Base-by-base conservation (phyloP, 1,140 invertebrate species). In the Dendroctonus ponderosae region DNA sequence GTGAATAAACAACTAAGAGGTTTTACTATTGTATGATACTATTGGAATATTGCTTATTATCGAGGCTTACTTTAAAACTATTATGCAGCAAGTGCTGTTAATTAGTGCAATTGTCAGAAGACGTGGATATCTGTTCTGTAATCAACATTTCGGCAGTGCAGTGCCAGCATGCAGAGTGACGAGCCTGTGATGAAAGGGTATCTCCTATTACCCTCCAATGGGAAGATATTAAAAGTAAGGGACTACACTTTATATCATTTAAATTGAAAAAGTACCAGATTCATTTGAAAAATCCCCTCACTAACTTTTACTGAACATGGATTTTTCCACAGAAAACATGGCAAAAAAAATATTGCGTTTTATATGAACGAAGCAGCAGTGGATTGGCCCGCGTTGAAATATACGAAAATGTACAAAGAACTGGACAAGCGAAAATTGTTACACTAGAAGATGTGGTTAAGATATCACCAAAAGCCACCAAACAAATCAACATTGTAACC, bases 391-490 rank as follows among this genome's bases (percentile, higher is more conserved):
- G 92, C 51, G 79, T 93, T 41, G 92, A 94, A 82, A 86, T 93
- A 69, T 93, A 89, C 79, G 91, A 93, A 51, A 87, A 89, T 78
- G 87, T 90, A 75, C 86, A 87, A 72, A 82, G 83, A 43, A 86
- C 88, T 77, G 81, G 83, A 44, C 82, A 85, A 58, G 84, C 85
- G 48, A 88, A 87, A 73, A 92, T 93, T 52, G 86, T 93, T 66
- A 91, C 91, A 1, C 80, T 93, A 43, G 90, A 92, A 80, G 89
- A 92, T 76, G 93, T 91, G 77, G 86, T 93, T 14, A 93, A 93
- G 85, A 91, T 94, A 75, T 86, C 86, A 44, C 83, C 85, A 77
- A 82, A 83, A 77, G 81, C 81, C 77, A 80, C 83, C 14, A 86
- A 84, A 68, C 81, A 80, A 59, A 86, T 87, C 62, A 82, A 81